Conservation (phyloP, 2,888 invertebrate species). For the Cephonodes hylas region DNA sequence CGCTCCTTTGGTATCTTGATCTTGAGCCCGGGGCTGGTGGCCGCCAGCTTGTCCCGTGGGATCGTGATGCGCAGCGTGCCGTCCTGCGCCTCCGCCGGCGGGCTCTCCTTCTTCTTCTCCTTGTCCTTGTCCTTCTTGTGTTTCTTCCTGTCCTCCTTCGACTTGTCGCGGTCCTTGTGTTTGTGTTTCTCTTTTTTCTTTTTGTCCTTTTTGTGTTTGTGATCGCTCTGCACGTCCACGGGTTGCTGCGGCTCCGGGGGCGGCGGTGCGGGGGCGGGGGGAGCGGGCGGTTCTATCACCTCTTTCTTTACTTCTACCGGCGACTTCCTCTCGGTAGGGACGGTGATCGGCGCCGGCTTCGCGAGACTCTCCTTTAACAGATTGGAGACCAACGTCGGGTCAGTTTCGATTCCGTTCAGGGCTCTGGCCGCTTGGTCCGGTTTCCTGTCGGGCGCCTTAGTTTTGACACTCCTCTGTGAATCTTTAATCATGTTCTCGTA, state of each 20-base stretch:
- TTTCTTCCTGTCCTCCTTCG: conserved; percentile 86
- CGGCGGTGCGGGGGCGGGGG: conserved; percentile 26
- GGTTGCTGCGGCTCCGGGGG: conserved; percentile 34
- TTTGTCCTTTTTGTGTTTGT: conserved; percentile 82
- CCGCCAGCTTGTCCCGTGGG: conserved; percentile 63
- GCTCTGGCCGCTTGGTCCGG: conserved; percentile 51
- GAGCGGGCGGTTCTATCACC: conserved; percentile 43
- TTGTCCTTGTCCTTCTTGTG: conserved; percentile 85
- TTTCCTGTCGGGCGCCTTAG: conserved; percentile 65
- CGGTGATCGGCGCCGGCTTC: conserved; percentile 70
- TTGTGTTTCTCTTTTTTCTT: conserved; percentile 91
- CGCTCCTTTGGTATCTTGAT: conserved; percentile 91
- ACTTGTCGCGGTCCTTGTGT: conserved; percentile 88
- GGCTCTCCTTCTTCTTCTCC: conserved; percentile 58
- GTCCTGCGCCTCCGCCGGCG: conserved; percentile 42
- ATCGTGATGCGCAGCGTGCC: conserved; percentile 68
- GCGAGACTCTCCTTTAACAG: conserved; percentile 84
- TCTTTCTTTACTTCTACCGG: conserved; percentile 58
- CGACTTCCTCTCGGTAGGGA: conserved; percentile 61
- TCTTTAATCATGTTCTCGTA: conserved; percentile 82
- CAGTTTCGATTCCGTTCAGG: conserved; percentile 86
- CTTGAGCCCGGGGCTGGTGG: conserved; percentile 82
- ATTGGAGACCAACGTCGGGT: conserved; percentile 86
- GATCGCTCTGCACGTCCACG: conserved; percentile 49
- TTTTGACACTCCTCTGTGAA: conserved; percentile 67